phyloP scores from a whole-genome alignment of 1,140 invertebrate genomes.

The Philopotamus ludificatus region DNA sequence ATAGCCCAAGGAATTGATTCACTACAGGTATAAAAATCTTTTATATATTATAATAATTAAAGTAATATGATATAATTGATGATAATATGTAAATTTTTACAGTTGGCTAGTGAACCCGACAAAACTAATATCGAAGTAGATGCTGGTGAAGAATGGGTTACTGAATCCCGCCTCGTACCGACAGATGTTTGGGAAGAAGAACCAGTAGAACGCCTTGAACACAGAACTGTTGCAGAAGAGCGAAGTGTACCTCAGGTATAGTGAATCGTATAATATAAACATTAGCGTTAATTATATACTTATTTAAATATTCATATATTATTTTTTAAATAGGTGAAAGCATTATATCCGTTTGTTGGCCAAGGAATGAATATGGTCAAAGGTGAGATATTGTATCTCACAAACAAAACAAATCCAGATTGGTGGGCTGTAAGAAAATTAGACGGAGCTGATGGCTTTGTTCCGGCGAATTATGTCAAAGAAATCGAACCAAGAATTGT shows the following conservation, averaged over 20 bases:
- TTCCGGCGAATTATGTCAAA: conserved; percentile 95
- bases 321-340: conserved; percentile 62
- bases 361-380: conserved; percentile 92
- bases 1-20: conserved; percentile 76
- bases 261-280: neutral
- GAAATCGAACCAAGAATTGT: conserved; percentile 88
- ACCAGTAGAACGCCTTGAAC: conserved; percentile 79
- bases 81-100: conserved; percentile 13
- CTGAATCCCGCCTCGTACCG: conserved; percentile 77
- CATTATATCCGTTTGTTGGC: conserved; percentile 87
- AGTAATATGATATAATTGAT: neutral
- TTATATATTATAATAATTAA: conserved; percentile 7
- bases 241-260: conserved; percentile 79
- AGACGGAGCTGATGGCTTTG: conserved; percentile 92
- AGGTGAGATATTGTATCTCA: conserved; percentile 89
- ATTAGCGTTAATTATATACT: neutral
- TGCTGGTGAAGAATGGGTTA: conserved; percentile 76
- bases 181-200: conserved; percentile 91
- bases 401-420: conserved; percentile 94
- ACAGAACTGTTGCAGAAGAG: conserved; percentile 82
- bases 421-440: conserved; percentile 97
- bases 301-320: neutral
- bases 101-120: conserved; percentile 66
- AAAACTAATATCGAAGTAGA: conserved; percentile 44
- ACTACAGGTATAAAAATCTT: conserved; percentile 58